Conservation (phyloP, 2,797 vertebrate genomes). For the Malacoraja senta region DNA sequence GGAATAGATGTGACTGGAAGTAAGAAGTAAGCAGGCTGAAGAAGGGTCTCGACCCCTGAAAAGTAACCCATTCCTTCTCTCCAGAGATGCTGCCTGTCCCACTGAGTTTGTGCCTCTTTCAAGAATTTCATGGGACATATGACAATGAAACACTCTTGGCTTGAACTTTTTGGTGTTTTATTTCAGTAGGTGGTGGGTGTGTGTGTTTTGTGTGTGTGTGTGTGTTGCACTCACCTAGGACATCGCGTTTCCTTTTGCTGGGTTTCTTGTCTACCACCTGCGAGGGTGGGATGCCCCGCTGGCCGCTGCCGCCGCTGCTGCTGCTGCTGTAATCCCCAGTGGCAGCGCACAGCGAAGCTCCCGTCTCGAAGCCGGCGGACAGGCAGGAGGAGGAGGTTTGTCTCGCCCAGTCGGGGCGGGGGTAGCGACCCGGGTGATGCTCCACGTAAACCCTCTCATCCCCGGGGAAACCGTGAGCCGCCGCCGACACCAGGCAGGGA, state of each 20-base stretch:
- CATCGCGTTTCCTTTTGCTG: constrained; percentile 72
- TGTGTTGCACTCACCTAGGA: constrained; percentile 69
- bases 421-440: constrained; percentile 60
- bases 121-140: too few species aligned
- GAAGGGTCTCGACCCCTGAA: too few species aligned
- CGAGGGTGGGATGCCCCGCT: constrained; percentile 57
- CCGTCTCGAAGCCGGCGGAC: constrained; percentile 55
- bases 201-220: not conserved
- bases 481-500: constrained; percentile 75
- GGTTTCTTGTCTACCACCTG: constrained; percentile 75
- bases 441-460: constrained; percentile 70
- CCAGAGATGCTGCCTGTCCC: too few species aligned
- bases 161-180: not conserved
- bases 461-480: constrained; percentile 64
- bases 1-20: not conserved
- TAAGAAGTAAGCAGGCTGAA: too few species aligned
- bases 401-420: constrained; percentile 64
- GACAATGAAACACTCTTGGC: too few species aligned
- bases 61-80: too few species aligned
- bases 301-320: constrained; percentile 56
- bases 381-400: constrained; percentile 64
- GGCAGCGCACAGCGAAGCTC: constrained; percentile 53
- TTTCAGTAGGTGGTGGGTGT: not conserved
- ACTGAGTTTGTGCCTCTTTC: too few species aligned
- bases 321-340: constrained; percentile 61